A percentile compares a stretch with the other conserved stretches of the same genome.
Evolutionary conservation across 2,888 invertebrate species (phyloP).

Genomic region (Xylocampa areola): DNA sequence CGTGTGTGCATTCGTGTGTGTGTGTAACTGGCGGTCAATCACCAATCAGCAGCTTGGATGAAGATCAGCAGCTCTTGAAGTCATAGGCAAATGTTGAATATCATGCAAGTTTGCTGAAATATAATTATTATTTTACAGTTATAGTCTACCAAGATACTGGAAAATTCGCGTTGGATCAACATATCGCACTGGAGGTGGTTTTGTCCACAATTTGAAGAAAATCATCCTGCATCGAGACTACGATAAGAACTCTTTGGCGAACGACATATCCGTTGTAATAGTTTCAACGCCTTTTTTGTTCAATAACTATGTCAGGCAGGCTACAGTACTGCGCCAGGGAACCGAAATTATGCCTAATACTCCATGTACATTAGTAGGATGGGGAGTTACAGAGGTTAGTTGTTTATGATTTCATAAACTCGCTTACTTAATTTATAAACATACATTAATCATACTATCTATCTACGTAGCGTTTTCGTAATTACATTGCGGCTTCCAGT

Average conservation of each 20-base stretch:
- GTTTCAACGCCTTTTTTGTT: slow-evolving; percentile 71
- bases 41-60: too few species aligned
- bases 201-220: slow-evolving; percentile 74
- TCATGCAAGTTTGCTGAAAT: not conserved
- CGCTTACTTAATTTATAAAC: too few species aligned
- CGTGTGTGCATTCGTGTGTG: too few species aligned
- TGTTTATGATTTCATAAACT: slow-evolving; percentile 11
- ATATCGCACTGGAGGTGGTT: slow-evolving; percentile 76
- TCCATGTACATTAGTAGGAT: slow-evolving; percentile 77
- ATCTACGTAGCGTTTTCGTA: too few species aligned
- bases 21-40: too few species aligned
- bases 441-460: too few species aligned
- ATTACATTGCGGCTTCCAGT: too few species aligned
- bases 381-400: slow-evolving; percentile 83
- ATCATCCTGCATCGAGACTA: slow-evolving; percentile 77
- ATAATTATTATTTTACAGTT: slow-evolving; percentile 66
- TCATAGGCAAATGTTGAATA: too few species aligned
- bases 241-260: slow-evolving; percentile 76
- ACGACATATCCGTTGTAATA: slow-evolving; percentile 80
- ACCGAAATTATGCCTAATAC: slow-evolving; percentile 75
- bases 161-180: slow-evolving; percentile 81
- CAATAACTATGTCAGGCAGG: slow-evolving; percentile 75
- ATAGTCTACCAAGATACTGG: slow-evolving; percentile 78
- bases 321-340: slow-evolving; percentile 77
- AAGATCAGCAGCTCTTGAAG: too few species aligned